Evolutionary conservation across 1,140 invertebrate species (phyloP), one percentile per base, ranked within the genome.

Genomic region (Sarcophaga bullata): DNA sequence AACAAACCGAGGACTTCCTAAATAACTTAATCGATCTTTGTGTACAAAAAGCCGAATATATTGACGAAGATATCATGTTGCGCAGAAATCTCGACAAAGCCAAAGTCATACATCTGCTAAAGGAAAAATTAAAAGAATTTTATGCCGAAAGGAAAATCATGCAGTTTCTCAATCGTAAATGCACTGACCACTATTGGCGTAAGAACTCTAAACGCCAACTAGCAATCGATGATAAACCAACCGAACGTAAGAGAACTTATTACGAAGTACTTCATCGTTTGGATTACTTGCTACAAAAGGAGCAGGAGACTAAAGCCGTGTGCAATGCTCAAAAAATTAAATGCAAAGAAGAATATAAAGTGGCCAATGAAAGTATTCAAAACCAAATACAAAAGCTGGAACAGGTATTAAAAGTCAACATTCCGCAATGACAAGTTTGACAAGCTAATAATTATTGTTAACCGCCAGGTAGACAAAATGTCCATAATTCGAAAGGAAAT

Each of bases 401-500:
- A 25, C 3, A 81, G 6, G 46, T n/a, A 11, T 81, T n/a, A n/a
- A 11, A 49, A 52, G 8, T 62, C 8, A 25, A 37, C 80, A 72
- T 72, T 81, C n/a, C 8, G 19, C 5, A 10, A 25, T 1, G 80
- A 81, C 10, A 68, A 68, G 48, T 81, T 47, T 8, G 80, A 81
- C n/a, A 81, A 81, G 17, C 15, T 81, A 0, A 10, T 19, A 1
- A 52, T 5, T 4, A 17, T 10, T n/a, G 37, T 81, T 9, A 52
- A 46, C 8, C 62, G 68, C 10, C 10, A 6, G 0, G 10, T 81
- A 13, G 13, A 4, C 0, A 81, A 81, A 72, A 81, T 81, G 52
- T 8, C 17, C 6, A 9, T 10, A 13, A n/a, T 81, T 2, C 82
- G 86, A n/a, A 83, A 84, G 17, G 87, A 87, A 46, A 86, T 87